Evolutionary conservation across 2,797 vertebrate species (phyloP), one percentile per base, ranked within the genome.

Genomic region (Gallinago nigripennis): DNA sequence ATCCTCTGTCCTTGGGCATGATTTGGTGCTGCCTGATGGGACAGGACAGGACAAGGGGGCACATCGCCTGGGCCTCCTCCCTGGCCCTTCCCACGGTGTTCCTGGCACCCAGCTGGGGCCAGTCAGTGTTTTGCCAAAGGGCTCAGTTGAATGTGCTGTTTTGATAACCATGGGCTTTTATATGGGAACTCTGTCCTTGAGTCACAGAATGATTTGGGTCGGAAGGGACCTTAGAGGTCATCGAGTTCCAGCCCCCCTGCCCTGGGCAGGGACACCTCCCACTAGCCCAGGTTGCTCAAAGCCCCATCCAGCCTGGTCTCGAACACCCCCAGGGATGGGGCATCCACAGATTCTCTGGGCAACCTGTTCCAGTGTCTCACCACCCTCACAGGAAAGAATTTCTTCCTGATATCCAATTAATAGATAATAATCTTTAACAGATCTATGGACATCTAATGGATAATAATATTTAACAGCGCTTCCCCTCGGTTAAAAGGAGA

Each of bases 71-170:
- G 68, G 64, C 65, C 48, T 73, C 43, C 6, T 9, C 39, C n/a
- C 8, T 6, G 3, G 28, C 11, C 16, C n/a, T 66, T 12, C 13
- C 37, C 56, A 18, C 35, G 4, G 41, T 7, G 43, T 43, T 13
- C 45, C 37, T 23, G 25, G 21, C 2, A 8, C 48, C 27, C 19
- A 8, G 11, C 56, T 2, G 18, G 2, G 30, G 24, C 53, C 4
- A 0, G 6, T 6, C 2, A 2, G 30, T 5, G 33, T 5, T 53
- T 14, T 16, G 45, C 11, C 27, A 5, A 9, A 23, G 28, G 46
- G 17, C 46, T 12, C 16, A 17, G 28, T 2, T 16, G 2, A 46
- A 16, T 28, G 6, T 5, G 41, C 6, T 5, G 12, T 37, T 58
- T 16, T 12, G 2, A 24, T 23, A 15, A 7, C 50, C 16, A 2